Base-by-base conservation (phyloP, 2,113 vertebrate species). In the Machaerirhynchus nigripectus region DNA sequence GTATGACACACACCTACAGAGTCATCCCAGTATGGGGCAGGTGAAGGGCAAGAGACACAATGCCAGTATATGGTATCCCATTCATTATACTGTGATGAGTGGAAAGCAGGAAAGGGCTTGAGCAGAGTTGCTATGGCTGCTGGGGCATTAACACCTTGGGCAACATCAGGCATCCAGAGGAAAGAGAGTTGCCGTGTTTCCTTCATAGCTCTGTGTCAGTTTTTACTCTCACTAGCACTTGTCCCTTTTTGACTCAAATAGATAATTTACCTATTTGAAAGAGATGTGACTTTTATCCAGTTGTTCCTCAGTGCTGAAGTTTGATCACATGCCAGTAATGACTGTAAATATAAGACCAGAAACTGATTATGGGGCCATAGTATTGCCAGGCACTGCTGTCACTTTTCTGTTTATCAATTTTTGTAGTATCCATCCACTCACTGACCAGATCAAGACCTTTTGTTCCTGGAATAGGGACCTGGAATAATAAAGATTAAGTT, bases 401-500 rank as follows among this genome's bases (percentile, higher is more conserved):
- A 39, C 97, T 99, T 96, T 98, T 98, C 98, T 98, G 89, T 95
- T 98, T 95, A 63, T 98, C 98, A 87, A 97, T 96, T 39, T 95
- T 98, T 57, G 98, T 98, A 55, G 97, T 97, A 81, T 98, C 98
- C 20, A 96, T 98, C 91, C 92, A 60, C 98, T 98, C 97, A 20
- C 83, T 94, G 44, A 98, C 96, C 37, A 98, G 97, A 95, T 98
- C 98, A 70, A 98, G 95, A 70, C 94, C 97, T 75, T 98, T 97
- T 16, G 94, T 98, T 98, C 98, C 98, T 73, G 98, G 97, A 95
- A 98, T 95, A 28, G 76, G 89, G 31, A 97, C 78, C 98, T 98
- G 88, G 61, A 70, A 84, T 56, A 95, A 78, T 67, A 91, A 93
- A 94, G 76, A 42, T 84, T 69, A 94, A 87, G 27, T 90, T 97